Percentiles rank a stretch among this genome's conserved stretches.
phyloP scores from a whole-genome alignment of 2,113 vertebrate species.

The Chaetops frenatus region DNA sequence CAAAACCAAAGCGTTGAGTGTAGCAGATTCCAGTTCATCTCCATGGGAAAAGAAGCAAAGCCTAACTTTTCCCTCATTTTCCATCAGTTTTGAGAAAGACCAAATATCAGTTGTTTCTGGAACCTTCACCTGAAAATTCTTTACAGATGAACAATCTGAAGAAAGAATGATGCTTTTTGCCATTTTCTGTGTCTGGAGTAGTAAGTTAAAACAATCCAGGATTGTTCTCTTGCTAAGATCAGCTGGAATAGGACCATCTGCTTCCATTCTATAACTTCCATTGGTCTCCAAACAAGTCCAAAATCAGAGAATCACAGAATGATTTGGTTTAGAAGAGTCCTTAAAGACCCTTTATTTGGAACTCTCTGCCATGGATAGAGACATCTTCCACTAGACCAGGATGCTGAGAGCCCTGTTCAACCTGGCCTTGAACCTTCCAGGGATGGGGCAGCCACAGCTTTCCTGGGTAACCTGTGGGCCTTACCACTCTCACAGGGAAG shows the following conservation, averaged over 20 bases:
- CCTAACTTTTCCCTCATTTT: neutral
- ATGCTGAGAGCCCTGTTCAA: neutral
- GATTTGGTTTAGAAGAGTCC: neutral
- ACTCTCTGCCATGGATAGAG: neutral
- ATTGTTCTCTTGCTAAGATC: neutral
- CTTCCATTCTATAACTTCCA: neutral
- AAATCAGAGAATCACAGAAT: neutral
- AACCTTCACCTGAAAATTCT: neutral
- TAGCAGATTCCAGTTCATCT: neutral
- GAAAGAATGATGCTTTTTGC: neutral
- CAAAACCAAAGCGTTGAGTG: rapidly evolving
- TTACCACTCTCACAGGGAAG: neutral
- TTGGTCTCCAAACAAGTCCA: neutral
- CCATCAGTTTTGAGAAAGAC: neutral
- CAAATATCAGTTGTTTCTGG: rapidly evolving
- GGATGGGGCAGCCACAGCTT: neutral
- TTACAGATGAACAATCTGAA: neutral
- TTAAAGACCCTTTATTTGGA: neutral
- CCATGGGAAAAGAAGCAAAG: neutral
- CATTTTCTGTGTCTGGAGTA: neutral
- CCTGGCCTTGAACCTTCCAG: neutral
- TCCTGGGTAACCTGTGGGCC: neutral
- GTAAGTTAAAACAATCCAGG: neutral
- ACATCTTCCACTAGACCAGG: neutral
- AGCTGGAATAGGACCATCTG: no score